Conservation (phyloP, 2,888 invertebrate species). For the Ptychoptera albimana region DNA sequence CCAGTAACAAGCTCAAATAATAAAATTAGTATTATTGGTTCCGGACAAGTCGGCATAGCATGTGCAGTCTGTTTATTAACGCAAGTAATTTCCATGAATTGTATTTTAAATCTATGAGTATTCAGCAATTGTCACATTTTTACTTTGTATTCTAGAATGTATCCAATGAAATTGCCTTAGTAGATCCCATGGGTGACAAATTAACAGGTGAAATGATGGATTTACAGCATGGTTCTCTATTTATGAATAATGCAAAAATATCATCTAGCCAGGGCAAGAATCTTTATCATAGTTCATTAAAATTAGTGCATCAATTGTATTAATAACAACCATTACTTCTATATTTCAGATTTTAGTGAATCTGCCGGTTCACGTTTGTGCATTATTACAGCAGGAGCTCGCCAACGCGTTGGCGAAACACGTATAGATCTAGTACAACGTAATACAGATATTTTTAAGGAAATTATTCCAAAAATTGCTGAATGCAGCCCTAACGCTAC, state of each 20-base stretch:
- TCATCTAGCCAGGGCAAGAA: conserved; percentile 47
- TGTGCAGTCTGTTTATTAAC: conserved; percentile 73
- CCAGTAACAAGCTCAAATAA: conserved; percentile 33
- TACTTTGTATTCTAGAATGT: conserved; percentile 38
- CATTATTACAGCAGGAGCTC: conserved; percentile 72
- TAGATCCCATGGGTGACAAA: conserved; percentile 71
- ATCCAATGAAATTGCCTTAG: conserved; percentile 63
- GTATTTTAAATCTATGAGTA: background rate
- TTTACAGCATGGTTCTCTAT: conserved; percentile 74
- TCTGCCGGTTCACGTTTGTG: conserved; percentile 59
- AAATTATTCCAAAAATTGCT: conserved; percentile 46
- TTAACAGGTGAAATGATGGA: conserved; percentile 83
- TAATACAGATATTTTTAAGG: conserved; percentile 67
- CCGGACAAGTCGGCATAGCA: conserved; percentile 86
- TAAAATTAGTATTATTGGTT: conserved; percentile 75
- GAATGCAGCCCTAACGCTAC: conserved; percentile 62
- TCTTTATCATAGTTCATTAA: conserved; percentile 24
- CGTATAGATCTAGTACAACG: conserved; percentile 63
- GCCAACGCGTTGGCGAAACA: conserved; percentile 64
- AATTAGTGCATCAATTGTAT: conserved; percentile 14
- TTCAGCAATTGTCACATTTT: background rate
- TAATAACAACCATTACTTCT: background rate
- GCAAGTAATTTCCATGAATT: conserved; percentile 52
- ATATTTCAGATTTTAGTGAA: conserved; percentile 44
- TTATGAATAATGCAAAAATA: conserved; percentile 65